Base-by-base conservation (phyloP, 2,797 vertebrate species). In the Euphonia xanthogaster region DNA sequence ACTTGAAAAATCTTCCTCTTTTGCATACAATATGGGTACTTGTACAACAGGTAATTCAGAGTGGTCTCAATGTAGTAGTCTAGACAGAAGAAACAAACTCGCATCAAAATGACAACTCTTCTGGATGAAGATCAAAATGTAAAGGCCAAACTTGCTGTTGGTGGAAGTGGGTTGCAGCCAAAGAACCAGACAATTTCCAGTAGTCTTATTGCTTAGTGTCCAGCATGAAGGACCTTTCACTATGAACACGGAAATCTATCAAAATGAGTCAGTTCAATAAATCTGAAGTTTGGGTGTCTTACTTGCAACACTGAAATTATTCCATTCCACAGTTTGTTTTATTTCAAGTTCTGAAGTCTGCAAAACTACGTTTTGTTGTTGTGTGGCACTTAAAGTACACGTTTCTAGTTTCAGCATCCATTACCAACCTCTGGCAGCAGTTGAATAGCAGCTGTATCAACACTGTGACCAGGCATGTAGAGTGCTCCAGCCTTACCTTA, bases 401-500 rank as follows among this genome's bases (percentile, higher is more conserved):
- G 3, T 78, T 95, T 91, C 54, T 82, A 73, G 94, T 88, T 94
- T 95, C 89, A 93, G 74, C 78, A 95, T 95, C 95, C 58, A 84
- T 91, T 95, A 92, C 97, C 95, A 93, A 12, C 70, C 76, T 96
- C 92, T 88, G 97, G 97, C 94, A 95, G 86, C 97, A 86, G 76
- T 96, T 94, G 93, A 96, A 96, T 96, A 97, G 94, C 82, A 94
- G 93, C 94, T 71, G 86, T 96, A 95, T 97, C 95, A 96, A 93
- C 93, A 93, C 96, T 97, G 97, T 97, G 97, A 97, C 97, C 97
- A 96, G 98, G 97, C 96, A 95, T 97, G 96, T 97, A 96, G 97
- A 98, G 98, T 97, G 98, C 98, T 98, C 98, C 98, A 98, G 99
- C 99, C 99, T 99, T 99, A 98, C 98, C 98, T 98, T 98, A 98